These are phyloP conservation scores for Blera fallax DNA, from an alignment of 2,888 invertebrate species.

Conservation along the genomic window DNA sequence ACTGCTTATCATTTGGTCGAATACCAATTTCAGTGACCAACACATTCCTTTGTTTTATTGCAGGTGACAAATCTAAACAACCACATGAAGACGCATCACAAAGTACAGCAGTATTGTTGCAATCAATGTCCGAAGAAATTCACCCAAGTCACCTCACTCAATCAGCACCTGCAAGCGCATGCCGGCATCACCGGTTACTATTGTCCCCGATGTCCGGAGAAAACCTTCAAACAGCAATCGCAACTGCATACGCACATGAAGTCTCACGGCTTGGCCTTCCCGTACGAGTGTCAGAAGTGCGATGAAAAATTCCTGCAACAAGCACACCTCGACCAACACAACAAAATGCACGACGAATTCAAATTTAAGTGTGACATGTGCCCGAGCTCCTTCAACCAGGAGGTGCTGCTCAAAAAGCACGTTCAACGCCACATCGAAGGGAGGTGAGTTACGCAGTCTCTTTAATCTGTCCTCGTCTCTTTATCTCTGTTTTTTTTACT, in stretches of 20 bases:
- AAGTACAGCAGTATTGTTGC: conserved; percentile 82
- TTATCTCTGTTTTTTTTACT: conserved; percentile 4
- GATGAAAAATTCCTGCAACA: conserved; percentile 82
- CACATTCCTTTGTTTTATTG: neutral
- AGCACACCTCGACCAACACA: conserved; percentile 81
- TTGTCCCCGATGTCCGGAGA: conserved; percentile 81
- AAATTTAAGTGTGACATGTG: conserved; percentile 82
- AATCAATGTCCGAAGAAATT: conserved; percentile 82
- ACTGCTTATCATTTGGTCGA: too few relatives aligned
- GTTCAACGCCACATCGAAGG: conserved; percentile 82
- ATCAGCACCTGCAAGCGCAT: conserved; percentile 81
- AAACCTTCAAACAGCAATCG: conserved; percentile 81
- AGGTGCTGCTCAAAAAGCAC: conserved; percentile 81
- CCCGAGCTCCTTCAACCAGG: conserved; percentile 81
- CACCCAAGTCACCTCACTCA: conserved; percentile 82
- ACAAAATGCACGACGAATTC: conserved; percentile 82
- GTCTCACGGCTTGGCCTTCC: conserved; percentile 81
- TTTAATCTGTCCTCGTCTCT: too few relatives aligned
- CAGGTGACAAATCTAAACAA: conserved; percentile 82
- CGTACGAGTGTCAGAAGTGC: conserved; percentile 81
- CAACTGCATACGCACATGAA: conserved; percentile 82
- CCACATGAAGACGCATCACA: conserved; percentile 82
- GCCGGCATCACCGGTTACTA: conserved; percentile 81
- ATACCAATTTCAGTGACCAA: too few relatives aligned
- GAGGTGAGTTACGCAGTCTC: conserved; percentile 74